phyloP scores from a whole-genome alignment of 2,797 vertebrate genomes.

The Semaprochilodus insignis region DNA sequence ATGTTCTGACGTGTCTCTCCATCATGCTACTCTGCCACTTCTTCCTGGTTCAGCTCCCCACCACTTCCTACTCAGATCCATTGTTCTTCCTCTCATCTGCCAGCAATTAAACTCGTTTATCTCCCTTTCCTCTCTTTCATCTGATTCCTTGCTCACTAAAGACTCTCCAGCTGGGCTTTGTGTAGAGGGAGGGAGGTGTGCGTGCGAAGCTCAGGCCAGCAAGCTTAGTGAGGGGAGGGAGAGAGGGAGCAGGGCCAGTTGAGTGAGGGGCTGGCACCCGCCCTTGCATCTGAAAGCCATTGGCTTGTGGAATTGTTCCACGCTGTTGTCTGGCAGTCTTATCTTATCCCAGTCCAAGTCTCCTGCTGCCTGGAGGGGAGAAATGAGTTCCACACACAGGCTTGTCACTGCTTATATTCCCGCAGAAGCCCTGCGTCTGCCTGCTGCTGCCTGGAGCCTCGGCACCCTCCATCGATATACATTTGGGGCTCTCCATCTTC shows the following conservation, averaged over 20 bases:
- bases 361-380: conserved; percentile 58
- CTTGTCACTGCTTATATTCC: conserved; percentile 47
- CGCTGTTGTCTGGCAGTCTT: conserved; percentile 46
- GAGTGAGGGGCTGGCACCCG: conserved; percentile 47
- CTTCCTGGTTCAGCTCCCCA: conserved; percentile 32
- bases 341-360: conserved; percentile 60
- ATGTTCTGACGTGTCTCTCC: conserved; percentile 14
- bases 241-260: conserved; percentile 57
- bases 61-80: conserved; percentile 41
- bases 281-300: conserved; percentile 72
- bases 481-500: neutral
- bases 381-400: conserved; percentile 63
- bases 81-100: conserved; percentile 66
- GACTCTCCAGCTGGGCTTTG: conserved; percentile 57
- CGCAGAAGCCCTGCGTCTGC: neutral
- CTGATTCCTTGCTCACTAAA: conserved; percentile 66
- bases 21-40: conserved; percentile 48
- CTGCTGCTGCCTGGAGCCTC: neutral
- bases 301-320: conserved; percentile 68
- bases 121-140: conserved; percentile 74
- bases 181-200: conserved; percentile 52
- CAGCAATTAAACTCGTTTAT: conserved; percentile 77
- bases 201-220: conserved; percentile 73
- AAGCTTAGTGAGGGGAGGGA: conserved; percentile 60
- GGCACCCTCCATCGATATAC: neutral